Base-by-base conservation (phyloP, 2,888 invertebrate genomes). In the Tetrapedia diversipes region DNA sequence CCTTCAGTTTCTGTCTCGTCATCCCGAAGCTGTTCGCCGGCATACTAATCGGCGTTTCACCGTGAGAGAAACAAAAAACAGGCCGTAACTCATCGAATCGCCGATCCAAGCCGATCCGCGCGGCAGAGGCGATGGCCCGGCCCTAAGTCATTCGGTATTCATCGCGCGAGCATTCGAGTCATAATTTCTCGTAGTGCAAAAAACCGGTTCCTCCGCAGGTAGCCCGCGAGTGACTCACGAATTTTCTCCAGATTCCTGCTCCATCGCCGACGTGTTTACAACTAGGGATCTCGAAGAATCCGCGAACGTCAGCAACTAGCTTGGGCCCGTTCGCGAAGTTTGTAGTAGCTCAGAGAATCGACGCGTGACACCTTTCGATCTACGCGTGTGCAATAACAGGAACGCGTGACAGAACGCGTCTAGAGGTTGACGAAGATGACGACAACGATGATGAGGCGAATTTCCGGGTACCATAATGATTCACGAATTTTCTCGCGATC, bases 391-490 rank as follows among this genome's bases (percentile, higher is more conserved):
- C 24, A 14, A 53, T 19, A 59, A 19, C 14, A 45, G 16, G 49
- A 51, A 29, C 34, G 29, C 32, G 1, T 19, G 0, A 0, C 7
- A 22, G 11, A 11, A 19, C n/a, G 34, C 54, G 49, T 56, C 27
- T 54, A 49, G 68, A 77, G 54, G 70, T 49, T 59, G 7, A 77
- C 39, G 80, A 80, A n/a, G 29, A 29, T 10, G n/a, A 29, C 29
- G 11, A 51, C 4, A 29, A 19, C 6, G 22, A 32, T 14, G 32
- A 19, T 69, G 54, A 67, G 22, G 34, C 51, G 8, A 49, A 66
- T 80, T 83, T 80, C 81, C 70, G 32, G 51, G 72, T 56, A 82
- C 1, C 54, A n/a, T 19, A 16, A 63, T 80, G 83, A 82, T 83
- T 83, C 83, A 80, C 65, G 56, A 83, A 72, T 68, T 49, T 47